phyloP scores from a whole-genome alignment of 2,113 vertebrate genomes.

The Ia io region DNA sequence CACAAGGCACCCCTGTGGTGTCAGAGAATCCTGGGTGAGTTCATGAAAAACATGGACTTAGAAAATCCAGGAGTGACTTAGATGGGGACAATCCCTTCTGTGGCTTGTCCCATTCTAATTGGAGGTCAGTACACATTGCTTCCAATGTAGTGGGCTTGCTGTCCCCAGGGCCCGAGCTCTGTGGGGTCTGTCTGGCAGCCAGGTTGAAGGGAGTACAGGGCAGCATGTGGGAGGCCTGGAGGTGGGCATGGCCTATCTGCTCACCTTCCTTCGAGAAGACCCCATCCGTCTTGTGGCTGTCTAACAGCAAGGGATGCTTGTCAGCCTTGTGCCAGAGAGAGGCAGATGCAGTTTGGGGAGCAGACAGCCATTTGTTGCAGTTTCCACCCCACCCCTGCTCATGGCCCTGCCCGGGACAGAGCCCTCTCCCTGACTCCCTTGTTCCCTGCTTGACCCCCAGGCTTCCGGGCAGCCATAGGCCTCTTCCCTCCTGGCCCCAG shows the following conservation, averaged over 20 bases:
- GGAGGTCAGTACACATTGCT: fast-evolving
- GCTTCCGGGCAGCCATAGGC: fast-evolving
- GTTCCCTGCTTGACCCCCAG: not conserved
- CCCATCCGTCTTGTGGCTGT: not conserved
- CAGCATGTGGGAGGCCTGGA: not conserved
- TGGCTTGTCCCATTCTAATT: not conserved
- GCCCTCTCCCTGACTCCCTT: fast-evolving
- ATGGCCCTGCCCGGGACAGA: not conserved
- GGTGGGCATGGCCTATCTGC: not conserved
- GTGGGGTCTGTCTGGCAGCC: not conserved
- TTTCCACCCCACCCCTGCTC: not conserved
- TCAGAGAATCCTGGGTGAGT: not conserved
- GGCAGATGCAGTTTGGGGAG: not conserved
- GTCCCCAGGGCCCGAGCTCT: not conserved
- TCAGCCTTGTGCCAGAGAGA: not conserved
- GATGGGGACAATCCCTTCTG: not conserved
- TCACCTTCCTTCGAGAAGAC: not conserved
- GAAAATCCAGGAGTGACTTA: not conserved
- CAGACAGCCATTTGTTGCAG: not conserved
- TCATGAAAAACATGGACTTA: not conserved
- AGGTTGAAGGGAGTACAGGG: not conserved
- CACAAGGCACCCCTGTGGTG: not conserved
- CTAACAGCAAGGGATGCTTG: not conserved
- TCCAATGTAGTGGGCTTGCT: not conserved
- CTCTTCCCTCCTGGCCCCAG: not conserved